A percentile compares a stretch with the other conserved stretches of the same genome.
phyloP scores from a whole-genome alignment of 2,113 vertebrate species.

The Otus sunia region DNA sequence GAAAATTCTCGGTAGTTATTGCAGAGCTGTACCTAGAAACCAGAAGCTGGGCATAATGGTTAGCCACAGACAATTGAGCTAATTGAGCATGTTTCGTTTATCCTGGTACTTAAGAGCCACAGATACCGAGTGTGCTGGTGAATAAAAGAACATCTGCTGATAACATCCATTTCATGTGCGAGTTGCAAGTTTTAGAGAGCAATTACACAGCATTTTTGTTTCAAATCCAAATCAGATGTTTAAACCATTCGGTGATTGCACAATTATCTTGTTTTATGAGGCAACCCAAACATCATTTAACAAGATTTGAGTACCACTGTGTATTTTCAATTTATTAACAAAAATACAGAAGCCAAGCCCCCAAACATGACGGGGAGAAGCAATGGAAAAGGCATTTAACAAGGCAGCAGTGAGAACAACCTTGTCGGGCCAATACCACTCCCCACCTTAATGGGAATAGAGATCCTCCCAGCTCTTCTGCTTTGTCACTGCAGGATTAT shows the following conservation, averaged over 20 bases:
- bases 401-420: not conserved
- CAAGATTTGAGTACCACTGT: slow-evolving; percentile 28
- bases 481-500: not conserved
- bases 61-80: slow-evolving; percentile 58
- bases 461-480: not conserved
- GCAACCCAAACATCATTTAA: slow-evolving; percentile 55
- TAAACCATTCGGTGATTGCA: slow-evolving; percentile 53
- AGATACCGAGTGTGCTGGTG: slow-evolving; percentile 40
- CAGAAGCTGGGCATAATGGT: slow-evolving; percentile 22
- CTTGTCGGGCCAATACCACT: not conserved
- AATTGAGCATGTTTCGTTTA: slow-evolving; percentile 46
- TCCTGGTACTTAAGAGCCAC: slow-evolving; percentile 60
- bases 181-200: slow-evolving; percentile 58
- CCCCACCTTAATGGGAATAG: not conserved
- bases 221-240: slow-evolving; percentile 64
- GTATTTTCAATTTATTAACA: slow-evolving; percentile 34
- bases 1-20: not conserved
- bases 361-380: not conserved
- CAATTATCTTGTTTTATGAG: slow-evolving; percentile 62
- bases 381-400: not conserved
- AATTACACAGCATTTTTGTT: slow-evolving; percentile 55
- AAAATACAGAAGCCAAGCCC: not conserved
- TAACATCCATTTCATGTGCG: slow-evolving; percentile 44
- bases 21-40: not conserved
- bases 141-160: slow-evolving; percentile 72